Evolutionary conservation across 2,113 vertebrate genomes (phyloP), one percentile per base, ranked within the genome.

Genomic region (Pomatorhinus ruficollis): DNA sequence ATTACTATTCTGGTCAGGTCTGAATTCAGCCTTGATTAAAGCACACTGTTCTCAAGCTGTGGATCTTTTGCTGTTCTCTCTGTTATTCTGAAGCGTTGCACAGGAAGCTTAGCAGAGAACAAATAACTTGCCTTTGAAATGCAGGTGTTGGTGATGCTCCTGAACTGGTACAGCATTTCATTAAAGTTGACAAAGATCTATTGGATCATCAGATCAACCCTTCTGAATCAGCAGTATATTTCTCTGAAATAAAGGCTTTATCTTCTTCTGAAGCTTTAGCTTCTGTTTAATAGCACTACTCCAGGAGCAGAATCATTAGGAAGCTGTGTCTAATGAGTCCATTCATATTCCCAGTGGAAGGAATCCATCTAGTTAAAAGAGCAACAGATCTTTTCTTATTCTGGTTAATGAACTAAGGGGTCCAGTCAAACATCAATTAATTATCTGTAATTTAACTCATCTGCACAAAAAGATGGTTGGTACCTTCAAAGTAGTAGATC

Each of bases 121-220:
- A 8, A 93, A 87, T 80, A 90, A 30, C 10, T 35, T 93, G 45
- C 45, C 63, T 95, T 92, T 84, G 49, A 84, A 85, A 91, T 59
- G 24, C 35, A 75, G 56, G 52, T 89, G 88, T 85, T 63, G 85
- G 40, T 91, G 75, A 69, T 60, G 44, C 82, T 91, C 49, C 71
- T 93, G 85, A 76, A 57, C 65, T 5, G 1, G 37, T 90, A 80
- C 23, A 45, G 40, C 39, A 65, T 87, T 91, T 87, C 49, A 85
- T 79, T 95, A 90, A 72, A 72, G n/a, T 70, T 70, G 79, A 80
- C 49, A 86, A 86, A 92, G 63, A 86, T 72, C 88, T 82, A 72
- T 57, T 70, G 16, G 28, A 85, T 76, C 40, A 52, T 65, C 85
- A 77, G 42, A 77, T 88, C 50, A 88, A 9, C 14, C 25, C 47